These are phyloP conservation scores for Dryobota labecula DNA, from an alignment of 2,888 invertebrate species.

Conservation along the genomic window DNA sequence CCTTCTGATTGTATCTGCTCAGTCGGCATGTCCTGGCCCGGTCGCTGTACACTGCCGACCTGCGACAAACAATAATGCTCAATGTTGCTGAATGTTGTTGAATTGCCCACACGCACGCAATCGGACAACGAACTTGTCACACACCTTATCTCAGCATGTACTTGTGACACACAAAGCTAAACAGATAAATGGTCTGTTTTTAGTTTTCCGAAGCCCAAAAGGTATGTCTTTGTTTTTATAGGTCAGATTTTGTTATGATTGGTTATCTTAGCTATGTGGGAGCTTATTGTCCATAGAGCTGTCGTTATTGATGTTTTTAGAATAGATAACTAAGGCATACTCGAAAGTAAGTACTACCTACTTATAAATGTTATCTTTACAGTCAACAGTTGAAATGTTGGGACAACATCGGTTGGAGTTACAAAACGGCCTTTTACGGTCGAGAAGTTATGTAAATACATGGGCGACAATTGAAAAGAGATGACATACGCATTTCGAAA, in stretches of 20 bases:
- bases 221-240: constrained; percentile 50
- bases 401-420: constrained; percentile 39
- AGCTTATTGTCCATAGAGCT: constrained; percentile 8
- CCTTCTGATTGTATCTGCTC: constrained; percentile 96
- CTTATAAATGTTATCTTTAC: constrained; percentile 18
- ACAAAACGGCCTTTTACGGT: constrained; percentile 57
- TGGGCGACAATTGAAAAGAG: constrained; percentile 59
- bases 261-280: constrained; percentile 33
- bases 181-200: constrained; percentile 51
- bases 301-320: constrained; percentile 28
- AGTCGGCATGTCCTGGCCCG: constrained; percentile 95
- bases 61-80: constrained; percentile 72
- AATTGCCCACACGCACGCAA: constrained; percentile 56
- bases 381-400: constrained; percentile 21
- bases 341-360: constrained; percentile 27
- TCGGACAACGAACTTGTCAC: constrained; percentile 63
- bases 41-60: constrained; percentile 97
- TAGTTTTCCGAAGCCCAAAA: constrained; percentile 22
- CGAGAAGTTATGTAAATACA: constrained; percentile 61
- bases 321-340: constrained; percentile 12
- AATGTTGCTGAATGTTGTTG: constrained; percentile 36
- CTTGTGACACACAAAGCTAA: constrained; percentile 44
- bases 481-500: constrained; percentile 58
- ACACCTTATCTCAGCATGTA: constrained; percentile 52
- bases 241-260: constrained; percentile 58